Percentiles rank a stretch among this genome's conserved stretches.
Evolutionary conservation across 2,797 vertebrate species (phyloP).

Genomic region (Phyllotis vaccarum): DNA sequence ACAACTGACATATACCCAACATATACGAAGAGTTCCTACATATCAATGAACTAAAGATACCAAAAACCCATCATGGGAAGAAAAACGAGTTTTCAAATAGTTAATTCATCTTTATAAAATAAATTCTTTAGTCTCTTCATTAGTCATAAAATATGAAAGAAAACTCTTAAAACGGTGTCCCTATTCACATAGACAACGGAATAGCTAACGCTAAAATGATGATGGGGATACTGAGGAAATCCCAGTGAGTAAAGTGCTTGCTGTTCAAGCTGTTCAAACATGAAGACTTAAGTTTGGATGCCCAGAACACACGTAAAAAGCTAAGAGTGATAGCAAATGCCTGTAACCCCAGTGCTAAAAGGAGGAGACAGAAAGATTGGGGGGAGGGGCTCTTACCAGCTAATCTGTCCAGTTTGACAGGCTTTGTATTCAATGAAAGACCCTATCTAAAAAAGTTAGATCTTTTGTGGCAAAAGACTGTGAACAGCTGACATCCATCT

Average conservation of each 20-base stretch:
- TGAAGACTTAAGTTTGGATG: neutral
- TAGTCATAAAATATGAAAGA: neutral
- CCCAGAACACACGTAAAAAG: neutral
- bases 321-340: neutral
- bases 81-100: neutral
- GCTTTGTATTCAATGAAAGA: neutral
- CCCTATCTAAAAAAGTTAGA: neutral
- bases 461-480: neutral
- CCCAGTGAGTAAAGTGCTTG: neutral
- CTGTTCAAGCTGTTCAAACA: neutral
- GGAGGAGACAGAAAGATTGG: neutral
- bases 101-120: neutral
- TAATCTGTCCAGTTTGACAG: neutral
- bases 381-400: neutral
- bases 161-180: neutral
- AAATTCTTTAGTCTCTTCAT: neutral
- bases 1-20: neutral
- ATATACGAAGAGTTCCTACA: neutral
- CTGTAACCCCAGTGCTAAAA: too few species aligned
- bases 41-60: neutral
- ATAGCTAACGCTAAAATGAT: neutral
- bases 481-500: neutral
- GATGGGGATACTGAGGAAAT: neutral
- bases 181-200: neutral
- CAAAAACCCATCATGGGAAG: neutral